Conservation (phyloP, 2,797 vertebrate species). For the Hoplostethus atlanticus region DNA sequence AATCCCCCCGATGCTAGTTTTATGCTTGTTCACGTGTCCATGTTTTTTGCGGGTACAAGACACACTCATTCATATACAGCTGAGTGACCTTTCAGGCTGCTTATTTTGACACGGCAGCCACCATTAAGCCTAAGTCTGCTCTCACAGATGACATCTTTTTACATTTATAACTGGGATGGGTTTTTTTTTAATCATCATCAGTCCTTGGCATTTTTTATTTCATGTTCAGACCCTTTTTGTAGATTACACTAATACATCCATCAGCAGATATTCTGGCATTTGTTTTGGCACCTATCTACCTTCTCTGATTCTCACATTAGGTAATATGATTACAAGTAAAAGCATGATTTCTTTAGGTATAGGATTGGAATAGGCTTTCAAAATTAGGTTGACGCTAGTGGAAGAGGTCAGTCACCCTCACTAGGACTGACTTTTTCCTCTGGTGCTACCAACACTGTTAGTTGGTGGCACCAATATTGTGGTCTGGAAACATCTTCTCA, state of each 20-base stretch:
- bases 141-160: too few species aligned
- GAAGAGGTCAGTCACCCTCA: not conserved
- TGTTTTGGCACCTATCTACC: slow-evolving; percentile 1
- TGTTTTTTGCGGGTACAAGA: slow-evolving; percentile 24
- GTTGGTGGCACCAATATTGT: too few species aligned
- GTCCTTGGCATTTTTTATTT: not conserved
- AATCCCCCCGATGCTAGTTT: slow-evolving; percentile 45
- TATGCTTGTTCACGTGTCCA: slow-evolving; percentile 28
- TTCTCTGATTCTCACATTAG: not conserved
- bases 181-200: too few species aligned
- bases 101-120: too few species aligned
- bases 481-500: too few species aligned
- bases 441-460: too few species aligned
- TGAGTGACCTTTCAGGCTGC: not conserved
- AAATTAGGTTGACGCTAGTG: not conserved
- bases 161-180: too few species aligned
- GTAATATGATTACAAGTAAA: not conserved
- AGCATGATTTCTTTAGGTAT: not conserved
- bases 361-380: not conserved
- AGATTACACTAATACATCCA: not conserved
- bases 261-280: slow-evolving; percentile 12
- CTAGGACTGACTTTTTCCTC: too few species aligned
- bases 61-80: not conserved
- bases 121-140: too few species aligned
- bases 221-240: not conserved